Evolutionary conservation across 2,888 invertebrate species (phyloP).

Genomic region (Eurois occulta): DNA sequence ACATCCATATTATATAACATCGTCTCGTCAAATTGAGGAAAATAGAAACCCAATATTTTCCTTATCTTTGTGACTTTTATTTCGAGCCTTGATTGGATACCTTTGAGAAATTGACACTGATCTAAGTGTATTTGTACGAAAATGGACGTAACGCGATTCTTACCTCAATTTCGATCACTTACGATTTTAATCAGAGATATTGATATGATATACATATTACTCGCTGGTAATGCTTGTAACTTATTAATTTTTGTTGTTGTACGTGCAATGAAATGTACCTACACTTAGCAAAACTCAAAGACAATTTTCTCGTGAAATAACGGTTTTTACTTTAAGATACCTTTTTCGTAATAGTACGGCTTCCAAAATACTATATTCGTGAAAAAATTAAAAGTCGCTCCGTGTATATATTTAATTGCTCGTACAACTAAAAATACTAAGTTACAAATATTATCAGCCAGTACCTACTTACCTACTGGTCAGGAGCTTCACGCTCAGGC

Average conservation of each 20-base stretch:
- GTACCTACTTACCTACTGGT: neutral
- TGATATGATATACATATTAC: neutral
- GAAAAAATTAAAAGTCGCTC: neutral
- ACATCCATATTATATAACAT: constrained; percentile 18
- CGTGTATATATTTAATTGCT: neutral
- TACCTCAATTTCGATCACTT: constrained; percentile 27
- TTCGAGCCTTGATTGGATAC: constrained; percentile 33
- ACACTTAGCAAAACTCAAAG: neutral
- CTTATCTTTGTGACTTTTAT: constrained; percentile 22
- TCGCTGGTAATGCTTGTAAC: neutral
- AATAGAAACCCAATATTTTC: constrained; percentile 49
- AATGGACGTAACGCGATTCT: constrained; percentile 17
- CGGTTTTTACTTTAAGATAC: neutral
- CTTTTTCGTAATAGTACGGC: neutral
- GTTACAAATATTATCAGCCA: neutral
- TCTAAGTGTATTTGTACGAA: constrained; percentile 38
- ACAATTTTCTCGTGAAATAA: neutral
- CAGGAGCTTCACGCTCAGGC: neutral
- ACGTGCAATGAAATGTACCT: neutral
- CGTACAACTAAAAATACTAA: neutral
- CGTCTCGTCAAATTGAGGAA: constrained; percentile 42
- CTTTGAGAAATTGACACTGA: constrained; percentile 38
- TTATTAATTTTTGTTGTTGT: neutral
- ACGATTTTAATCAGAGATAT: neutral
- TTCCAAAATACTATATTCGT: neutral